A percentile compares a stretch with the other conserved stretches of the same genome.
Conservation (phyloP, 2,113 vertebrate species). For the Perca flavescens region DNA sequence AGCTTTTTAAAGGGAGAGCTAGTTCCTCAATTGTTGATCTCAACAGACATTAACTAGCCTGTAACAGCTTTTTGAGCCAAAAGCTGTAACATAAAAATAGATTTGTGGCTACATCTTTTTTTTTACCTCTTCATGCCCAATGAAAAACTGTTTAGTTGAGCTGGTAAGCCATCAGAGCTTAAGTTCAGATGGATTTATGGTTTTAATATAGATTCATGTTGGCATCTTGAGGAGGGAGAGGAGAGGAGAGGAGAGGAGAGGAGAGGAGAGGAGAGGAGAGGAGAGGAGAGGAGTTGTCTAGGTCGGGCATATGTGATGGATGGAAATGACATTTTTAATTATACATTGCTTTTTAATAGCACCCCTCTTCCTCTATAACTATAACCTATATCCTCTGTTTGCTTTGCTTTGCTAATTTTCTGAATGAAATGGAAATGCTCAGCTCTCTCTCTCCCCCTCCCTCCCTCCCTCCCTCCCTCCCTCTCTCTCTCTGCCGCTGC, state of each 20-base stretch:
- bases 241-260: background rate
- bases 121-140: background rate
- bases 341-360: constrained; percentile 26
- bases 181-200: background rate
- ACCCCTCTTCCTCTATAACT: background rate
- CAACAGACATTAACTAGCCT: background rate
- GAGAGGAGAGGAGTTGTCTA: background rate
- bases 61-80: background rate
- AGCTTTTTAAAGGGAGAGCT: background rate
- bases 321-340: constrained; percentile 19
- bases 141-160: background rate
- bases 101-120: background rate
- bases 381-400: background rate
- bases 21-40: background rate
- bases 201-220: constrained; percentile 1
- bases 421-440: constrained; percentile 22
- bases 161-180: no score
- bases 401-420: constrained; percentile 22
- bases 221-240: background rate
- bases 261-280: background rate
- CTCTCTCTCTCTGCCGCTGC: background rate
- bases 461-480: background rate
- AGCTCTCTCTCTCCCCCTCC: background rate
- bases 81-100: background rate
- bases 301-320: background rate